Conservation (phyloP, 2,888 invertebrate genomes). For the Caenorhabditis japonica region DNA sequence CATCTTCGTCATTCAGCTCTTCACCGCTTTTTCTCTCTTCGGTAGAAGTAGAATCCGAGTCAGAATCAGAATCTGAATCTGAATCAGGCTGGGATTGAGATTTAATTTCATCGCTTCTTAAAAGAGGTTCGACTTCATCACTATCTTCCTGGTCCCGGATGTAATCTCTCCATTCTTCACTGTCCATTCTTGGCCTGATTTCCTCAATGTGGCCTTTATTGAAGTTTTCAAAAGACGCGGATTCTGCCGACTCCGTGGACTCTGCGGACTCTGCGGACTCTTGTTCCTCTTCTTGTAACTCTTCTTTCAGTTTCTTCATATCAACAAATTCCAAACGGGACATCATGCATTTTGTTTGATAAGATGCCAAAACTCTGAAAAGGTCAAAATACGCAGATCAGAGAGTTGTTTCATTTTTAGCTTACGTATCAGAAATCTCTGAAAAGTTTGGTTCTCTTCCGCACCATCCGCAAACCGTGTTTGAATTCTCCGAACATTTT, state of each 20-base stretch:
- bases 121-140: too few relatives aligned
- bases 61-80: constrained; percentile 3
- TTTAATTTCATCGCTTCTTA: too few relatives aligned
- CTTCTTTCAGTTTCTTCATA: constrained; percentile 16
- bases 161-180: too few relatives aligned
- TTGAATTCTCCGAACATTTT: constrained; percentile 45
- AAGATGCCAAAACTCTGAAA: constrained; percentile 40
- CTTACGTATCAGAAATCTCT: constrained; percentile 27
- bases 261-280: constrained; percentile 1
- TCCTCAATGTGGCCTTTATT: too few relatives aligned
- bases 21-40: constrained; percentile 3
- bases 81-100: not conserved
- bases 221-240: not conserved
- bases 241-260: not conserved
- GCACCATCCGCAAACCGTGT: constrained; percentile 65
- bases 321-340: constrained; percentile 28
- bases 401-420: not conserved
- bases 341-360: constrained; percentile 45
- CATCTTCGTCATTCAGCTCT: constrained; percentile 3
- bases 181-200: too few relatives aligned
- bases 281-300: constrained; percentile 1
- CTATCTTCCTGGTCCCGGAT: too few relatives aligned
- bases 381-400: not conserved
- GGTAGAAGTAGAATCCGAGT: not conserved
- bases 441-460: constrained; percentile 28